A percentile compares a stretch with the other conserved stretches of the same genome.
Evolutionary conservation across 2,888 invertebrate species (phyloP).

Genomic region (Barypeithes pellucidus): DNA sequence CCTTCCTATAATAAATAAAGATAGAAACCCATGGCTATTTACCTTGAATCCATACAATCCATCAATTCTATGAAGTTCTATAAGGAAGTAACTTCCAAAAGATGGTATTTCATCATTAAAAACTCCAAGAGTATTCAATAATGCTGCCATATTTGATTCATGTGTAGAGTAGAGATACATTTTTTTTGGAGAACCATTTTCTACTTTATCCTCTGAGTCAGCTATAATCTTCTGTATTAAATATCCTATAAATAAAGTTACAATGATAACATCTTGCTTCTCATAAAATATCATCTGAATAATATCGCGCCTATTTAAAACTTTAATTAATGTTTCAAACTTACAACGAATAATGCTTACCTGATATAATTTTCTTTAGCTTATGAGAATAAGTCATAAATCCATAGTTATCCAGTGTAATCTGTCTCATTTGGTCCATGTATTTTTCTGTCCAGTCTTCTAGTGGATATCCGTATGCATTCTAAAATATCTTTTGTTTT

Average conservation of each 20-base stretch:
- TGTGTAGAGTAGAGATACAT: constrained; percentile 61
- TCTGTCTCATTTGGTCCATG: constrained; percentile 36
- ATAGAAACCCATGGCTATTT: no score
- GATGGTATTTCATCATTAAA: constrained; percentile 64
- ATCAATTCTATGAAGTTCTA: constrained; percentile 63
- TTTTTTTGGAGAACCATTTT: constrained; percentile 51
- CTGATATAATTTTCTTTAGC: constrained; percentile 40
- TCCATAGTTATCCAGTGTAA: constrained; percentile 44
- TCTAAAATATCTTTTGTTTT: constrained; percentile 30
- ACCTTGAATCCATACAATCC: constrained; percentile 60
- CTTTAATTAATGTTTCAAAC: neutral
- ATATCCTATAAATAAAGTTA: constrained; percentile 35
- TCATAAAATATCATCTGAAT: no score
- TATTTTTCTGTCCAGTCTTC: constrained; percentile 44
- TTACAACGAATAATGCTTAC: constrained; percentile 20
- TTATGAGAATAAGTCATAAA: constrained; percentile 39
- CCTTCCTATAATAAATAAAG: no score
- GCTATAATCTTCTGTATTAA: constrained; percentile 44
- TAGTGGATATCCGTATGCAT: constrained; percentile 40
- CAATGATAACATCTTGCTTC: no score
- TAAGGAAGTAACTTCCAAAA: constrained; percentile 64
- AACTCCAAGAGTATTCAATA: constrained; percentile 56
- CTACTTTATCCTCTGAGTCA: constrained; percentile 40
- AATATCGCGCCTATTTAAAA: no score
- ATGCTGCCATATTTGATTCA: constrained; percentile 59